These are phyloP conservation scores for Euzophera pinguis DNA, from an alignment of 2,888 invertebrate species.

Conservation along the genomic window DNA sequence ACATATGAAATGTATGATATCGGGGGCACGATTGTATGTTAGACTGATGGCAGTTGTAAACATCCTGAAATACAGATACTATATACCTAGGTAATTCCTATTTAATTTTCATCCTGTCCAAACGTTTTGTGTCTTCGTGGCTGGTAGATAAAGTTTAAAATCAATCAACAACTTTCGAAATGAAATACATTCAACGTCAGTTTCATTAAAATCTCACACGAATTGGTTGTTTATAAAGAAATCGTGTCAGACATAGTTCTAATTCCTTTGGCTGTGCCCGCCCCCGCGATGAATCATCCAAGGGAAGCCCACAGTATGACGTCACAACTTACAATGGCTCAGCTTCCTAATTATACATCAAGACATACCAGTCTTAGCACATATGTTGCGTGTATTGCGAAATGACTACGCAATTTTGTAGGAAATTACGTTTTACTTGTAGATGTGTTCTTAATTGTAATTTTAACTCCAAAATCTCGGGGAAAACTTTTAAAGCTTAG, in stretches of 20 bases:
- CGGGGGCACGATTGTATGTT: too few species aligned
- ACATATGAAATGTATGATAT: neutral
- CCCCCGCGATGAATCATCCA: neutral
- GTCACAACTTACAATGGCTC: neutral
- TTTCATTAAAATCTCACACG: too few species aligned
- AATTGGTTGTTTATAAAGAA: neutral
- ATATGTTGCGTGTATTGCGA: neutral
- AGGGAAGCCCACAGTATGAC: conserved; percentile 6
- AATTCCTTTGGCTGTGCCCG: neutral
- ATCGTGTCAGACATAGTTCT: neutral
- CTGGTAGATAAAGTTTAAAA: too few species aligned
- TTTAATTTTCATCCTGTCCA: too few species aligned
- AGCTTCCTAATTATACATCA: conserved; percentile 1
- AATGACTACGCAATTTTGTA: neutral
- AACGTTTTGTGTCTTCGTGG: too few species aligned
- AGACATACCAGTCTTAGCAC: neutral
- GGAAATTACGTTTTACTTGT: neutral
- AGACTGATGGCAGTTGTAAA: too few species aligned
- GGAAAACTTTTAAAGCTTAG: too few species aligned
- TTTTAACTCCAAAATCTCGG: neutral
- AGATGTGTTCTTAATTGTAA: neutral
- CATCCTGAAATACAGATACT: too few species aligned
- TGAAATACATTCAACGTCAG: too few species aligned
- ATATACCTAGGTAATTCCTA: too few species aligned
- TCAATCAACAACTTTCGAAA: too few species aligned